These are phyloP conservation scores for Callospermophilus lateralis DNA, from an alignment of 2,113 vertebrate genomes.

Conservation along the genomic window DNA sequence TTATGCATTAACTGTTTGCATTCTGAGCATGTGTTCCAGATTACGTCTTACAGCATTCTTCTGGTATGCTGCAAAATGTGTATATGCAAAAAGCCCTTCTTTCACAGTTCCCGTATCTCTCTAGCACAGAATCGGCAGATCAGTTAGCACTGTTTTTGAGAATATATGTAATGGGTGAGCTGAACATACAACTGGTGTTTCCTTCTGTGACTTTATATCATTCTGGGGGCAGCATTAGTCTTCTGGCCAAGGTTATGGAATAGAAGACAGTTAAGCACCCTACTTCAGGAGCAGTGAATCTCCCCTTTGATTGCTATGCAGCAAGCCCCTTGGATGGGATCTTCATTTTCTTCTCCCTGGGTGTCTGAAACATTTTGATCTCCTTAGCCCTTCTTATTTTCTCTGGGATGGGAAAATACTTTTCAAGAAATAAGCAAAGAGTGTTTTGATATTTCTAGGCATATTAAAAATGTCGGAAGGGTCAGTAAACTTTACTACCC, in stretches of 20 bases:
- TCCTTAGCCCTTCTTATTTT: constrained; percentile 13
- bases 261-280: background rate
- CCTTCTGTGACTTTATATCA: constrained; percentile 72
- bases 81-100: constrained; percentile 85
- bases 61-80: constrained; percentile 87
- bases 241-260: constrained; percentile 65
- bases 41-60: constrained; percentile 94
- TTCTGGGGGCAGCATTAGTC: constrained; percentile 56
- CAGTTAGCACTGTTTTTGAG: constrained; percentile 86
- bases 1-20: constrained; percentile 96
- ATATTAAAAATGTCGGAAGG: constrained; percentile 72
- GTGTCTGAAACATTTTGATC: constrained; percentile 76
- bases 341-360: constrained; percentile 73
- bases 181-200: constrained; percentile 60
- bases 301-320: constrained; percentile 70
- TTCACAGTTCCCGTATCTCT: constrained; percentile 85
- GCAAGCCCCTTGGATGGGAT: constrained; percentile 63
- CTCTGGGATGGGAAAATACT: constrained; percentile 51
- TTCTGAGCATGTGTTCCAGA: constrained; percentile 96
- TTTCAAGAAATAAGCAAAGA: constrained; percentile 51
- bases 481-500: constrained; percentile 70
- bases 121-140: constrained; percentile 85
- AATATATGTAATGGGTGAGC: constrained; percentile 79
- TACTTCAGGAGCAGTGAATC: constrained; percentile 12
- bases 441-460: constrained; percentile 64